phyloP scores from a whole-genome alignment of 2,888 invertebrate genomes.

The Dryomyza anilis region DNA sequence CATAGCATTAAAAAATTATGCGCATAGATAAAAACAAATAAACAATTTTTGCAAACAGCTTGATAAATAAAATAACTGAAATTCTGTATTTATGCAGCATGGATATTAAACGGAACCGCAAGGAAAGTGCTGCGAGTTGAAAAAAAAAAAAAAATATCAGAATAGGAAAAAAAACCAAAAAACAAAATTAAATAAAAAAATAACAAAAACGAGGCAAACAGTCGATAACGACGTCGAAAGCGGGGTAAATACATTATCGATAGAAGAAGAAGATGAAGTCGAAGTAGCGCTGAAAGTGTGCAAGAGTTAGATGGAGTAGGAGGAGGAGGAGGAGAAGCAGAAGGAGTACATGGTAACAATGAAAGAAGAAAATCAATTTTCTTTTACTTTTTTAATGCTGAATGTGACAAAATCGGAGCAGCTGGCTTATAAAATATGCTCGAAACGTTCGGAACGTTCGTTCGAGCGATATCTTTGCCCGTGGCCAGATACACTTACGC shows the following conservation, averaged over 20 bases:
- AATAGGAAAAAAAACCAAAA: too few species aligned
- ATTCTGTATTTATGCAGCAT: conserved; percentile 52
- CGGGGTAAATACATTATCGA: conserved; percentile 42
- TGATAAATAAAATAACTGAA: conserved; percentile 3
- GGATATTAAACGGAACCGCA: conserved; percentile 54
- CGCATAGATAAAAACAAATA: conserved; percentile 8
- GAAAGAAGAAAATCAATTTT: conserved; percentile 9
- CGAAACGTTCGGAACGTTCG: background rate
- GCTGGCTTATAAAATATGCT: conserved; percentile 14
- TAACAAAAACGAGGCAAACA: too few species aligned
- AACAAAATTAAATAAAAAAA: too few species aligned
- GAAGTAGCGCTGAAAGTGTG: too few species aligned
- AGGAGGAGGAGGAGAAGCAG: conserved; percentile 36
- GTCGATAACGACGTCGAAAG: background rate
- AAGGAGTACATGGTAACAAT: too few species aligned
- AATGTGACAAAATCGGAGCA: conserved; percentile 14
- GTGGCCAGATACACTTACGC: background rate
- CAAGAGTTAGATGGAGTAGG: too few species aligned
- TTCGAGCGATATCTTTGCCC: background rate
- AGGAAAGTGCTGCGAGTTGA: conserved; percentile 54
- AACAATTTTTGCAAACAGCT: conserved; percentile 3
- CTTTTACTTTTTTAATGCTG: conserved; percentile 9
- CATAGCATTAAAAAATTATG: conserved; percentile 2
- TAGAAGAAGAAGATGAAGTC: conserved; percentile 33
- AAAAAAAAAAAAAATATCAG: too few species aligned